phyloP scores from a whole-genome alignment of 2,797 vertebrate genomes.

The Cottoperca gobio region DNA sequence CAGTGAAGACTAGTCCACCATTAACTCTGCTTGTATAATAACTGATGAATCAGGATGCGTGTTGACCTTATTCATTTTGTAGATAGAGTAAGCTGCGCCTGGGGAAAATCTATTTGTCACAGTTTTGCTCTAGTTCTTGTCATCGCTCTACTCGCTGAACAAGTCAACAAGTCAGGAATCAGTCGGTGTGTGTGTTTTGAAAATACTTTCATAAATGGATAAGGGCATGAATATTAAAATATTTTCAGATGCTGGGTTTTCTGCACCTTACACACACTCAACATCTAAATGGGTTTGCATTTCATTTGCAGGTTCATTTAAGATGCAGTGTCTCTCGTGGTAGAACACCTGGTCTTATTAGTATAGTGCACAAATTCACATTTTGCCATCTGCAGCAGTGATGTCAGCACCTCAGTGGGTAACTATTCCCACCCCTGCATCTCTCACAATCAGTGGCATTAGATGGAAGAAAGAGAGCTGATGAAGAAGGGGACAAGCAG shows the following conservation, averaged over 20 bases:
- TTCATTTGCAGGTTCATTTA: conserved; percentile 67
- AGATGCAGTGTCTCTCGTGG: conserved; percentile 62
- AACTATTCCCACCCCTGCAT: conserved; percentile 67
- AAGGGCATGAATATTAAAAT: conserved; percentile 67
- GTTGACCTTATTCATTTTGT: conserved; percentile 65
- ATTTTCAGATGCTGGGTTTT: conserved; percentile 64
- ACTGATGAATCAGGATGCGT: conserved; percentile 42
- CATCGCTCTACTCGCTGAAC: conserved; percentile 41
- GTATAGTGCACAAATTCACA: conserved; percentile 72
- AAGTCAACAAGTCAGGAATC: conserved; percentile 66
- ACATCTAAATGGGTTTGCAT: conserved; percentile 71
- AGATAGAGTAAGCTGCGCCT: conserved; percentile 35
- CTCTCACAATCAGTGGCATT: conserved; percentile 54
- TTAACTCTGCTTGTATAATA: conserved; percentile 33
- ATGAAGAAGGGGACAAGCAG: conserved; percentile 56
- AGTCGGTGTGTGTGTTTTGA: conserved; percentile 58
- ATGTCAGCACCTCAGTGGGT: conserved; percentile 71
- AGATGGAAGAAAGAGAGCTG: conserved; percentile 59
- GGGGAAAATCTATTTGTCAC: conserved; percentile 64
- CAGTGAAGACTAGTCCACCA: conserved; percentile 9
- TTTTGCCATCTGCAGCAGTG: conserved; percentile 71
- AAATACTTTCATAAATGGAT: conserved; percentile 61
- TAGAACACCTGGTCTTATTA: conserved; percentile 79
- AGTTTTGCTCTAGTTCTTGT: conserved; percentile 55
- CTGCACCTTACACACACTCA: conserved; percentile 64